These are phyloP conservation scores for Nipponacmea schrenckii DNA, from an alignment of 2,888 invertebrate genomes.

Conservation along the genomic window DNA sequence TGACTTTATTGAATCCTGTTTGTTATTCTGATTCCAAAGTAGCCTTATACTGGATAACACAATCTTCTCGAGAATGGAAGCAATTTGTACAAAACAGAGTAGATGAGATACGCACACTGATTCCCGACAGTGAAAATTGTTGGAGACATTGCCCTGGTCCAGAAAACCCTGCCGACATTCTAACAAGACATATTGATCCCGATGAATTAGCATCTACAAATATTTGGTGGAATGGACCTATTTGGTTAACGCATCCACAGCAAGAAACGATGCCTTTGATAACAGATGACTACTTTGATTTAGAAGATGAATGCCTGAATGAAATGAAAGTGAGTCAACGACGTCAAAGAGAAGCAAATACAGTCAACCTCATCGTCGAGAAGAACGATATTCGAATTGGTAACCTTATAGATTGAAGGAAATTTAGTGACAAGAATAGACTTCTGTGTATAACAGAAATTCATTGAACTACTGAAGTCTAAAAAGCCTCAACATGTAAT, in stretches of 20 bases:
- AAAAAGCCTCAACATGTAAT: neutral
- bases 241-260: neutral
- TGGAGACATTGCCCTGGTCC: neutral
- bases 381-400: neutral
- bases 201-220: neutral
- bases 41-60: constrained; percentile 1
- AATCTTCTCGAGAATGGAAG: neutral
- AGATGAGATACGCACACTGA: neutral
- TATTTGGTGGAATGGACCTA: neutral
- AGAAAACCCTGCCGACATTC: neutral
- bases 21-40: constrained; percentile 2
- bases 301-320: neutral
- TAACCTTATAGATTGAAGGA: neutral
- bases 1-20: neutral
- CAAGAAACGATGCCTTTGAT: neutral
- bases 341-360: neutral
- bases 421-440: neutral
- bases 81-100: neutral
- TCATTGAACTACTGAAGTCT: neutral
- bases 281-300: neutral
- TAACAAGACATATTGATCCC: neutral
- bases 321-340: neutral
- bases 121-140: neutral
- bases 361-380: neutral
- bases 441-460: neutral